Evolutionary conservation across 2,797 vertebrate species (phyloP), one percentile per base, ranked within the genome.

Genomic region (Sciurus vulgaris): DNA sequence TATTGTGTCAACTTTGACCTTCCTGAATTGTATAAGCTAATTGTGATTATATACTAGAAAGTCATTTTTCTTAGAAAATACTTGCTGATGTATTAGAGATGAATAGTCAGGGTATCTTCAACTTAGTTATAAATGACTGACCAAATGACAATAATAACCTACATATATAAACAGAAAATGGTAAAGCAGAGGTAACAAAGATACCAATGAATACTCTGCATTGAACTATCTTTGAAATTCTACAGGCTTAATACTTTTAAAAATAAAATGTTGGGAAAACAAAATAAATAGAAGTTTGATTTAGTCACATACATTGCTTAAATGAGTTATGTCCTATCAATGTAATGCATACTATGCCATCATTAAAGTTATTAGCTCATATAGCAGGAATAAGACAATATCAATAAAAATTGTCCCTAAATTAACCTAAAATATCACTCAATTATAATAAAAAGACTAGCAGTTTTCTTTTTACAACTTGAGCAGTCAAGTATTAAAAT

Each of bases 1-100:
- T 54, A 77, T 82, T 83, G 18, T 56, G 78, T 70, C 44, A 77
- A 47, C 84, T 86, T 95, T 63, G 59, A 81, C n/a, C 41, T 87
- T 41, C 35, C 10, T 47, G 22, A 86, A 91, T 87, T 76, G 38
- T 51, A 76, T 81, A 56, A 33, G 35, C 20, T 70, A 14, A 12
- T 65, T 70, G 13, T 86, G n/a, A 38, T 76, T 76, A 69, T 51
- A 38, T 41, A 67, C 6, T 76, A 81, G 13, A 70, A 30, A 77
- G 6, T 20, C n/a, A 7, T 93, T 74, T 90, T 74, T 35, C 28
- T 51, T 69, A 61, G 35, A 30, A 82, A 77, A 82, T 91, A 33
- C 12, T 54, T 35, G n/a, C 30, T 90, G 18, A 69, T 74, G 3
- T 67, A 56, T 41, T n/a, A 70, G 13, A 5, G 13, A 7, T 91